Evolutionary conservation across 1,140 invertebrate species (phyloP), one percentile per base, ranked within the genome.

Genomic region (Sitobion miscanthi): DNA sequence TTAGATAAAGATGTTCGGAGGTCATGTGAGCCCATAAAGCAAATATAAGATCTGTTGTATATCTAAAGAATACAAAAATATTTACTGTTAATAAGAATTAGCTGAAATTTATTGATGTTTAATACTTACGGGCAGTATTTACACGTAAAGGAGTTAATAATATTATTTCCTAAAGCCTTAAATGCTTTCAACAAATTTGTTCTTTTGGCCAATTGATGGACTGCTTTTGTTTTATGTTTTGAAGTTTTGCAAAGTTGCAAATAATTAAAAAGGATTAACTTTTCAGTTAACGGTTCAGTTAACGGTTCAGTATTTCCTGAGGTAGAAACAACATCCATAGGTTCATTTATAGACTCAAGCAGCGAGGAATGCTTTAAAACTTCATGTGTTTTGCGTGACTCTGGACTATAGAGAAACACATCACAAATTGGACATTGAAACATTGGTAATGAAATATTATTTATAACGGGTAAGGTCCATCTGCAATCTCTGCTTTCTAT

Each of bases 11-110:
- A 49, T 91, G 90, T 38, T 23, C 23, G 20, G 20, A 45, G 17
- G 45, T 82, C 62, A 91, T 49, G 17, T 91, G 90, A 11, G 90
- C 62, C 90, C 90, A 91, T 49, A 82, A 49, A n/a, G 9, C 82
- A n/a, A 77, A 49, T 20, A 49, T 23, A n/a, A 45, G 90, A 20
- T 25, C 45, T 23, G 90, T 49, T 35, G 49, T 11, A 49, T 52
- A 91, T 17, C 90, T 91, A 77, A 49, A 91, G 52, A 49, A 35
- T 35, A 35, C 42, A 69, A 45, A 35, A 49, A 91, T 77, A 54
- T 83, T 91, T 23, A 52, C 7, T 49, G n/a, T 49, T 49, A 49
- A 49, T 45, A 85, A 85, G 2, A 85, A 85, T 23, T 14, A 30
- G 7, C 14, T 38, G 35, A 45, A 42, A 85, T 45, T 1, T n/a